These are phyloP conservation scores for Candidula unifasciata DNA, from an alignment of 2,888 invertebrate genomes.

Conservation along the genomic window DNA sequence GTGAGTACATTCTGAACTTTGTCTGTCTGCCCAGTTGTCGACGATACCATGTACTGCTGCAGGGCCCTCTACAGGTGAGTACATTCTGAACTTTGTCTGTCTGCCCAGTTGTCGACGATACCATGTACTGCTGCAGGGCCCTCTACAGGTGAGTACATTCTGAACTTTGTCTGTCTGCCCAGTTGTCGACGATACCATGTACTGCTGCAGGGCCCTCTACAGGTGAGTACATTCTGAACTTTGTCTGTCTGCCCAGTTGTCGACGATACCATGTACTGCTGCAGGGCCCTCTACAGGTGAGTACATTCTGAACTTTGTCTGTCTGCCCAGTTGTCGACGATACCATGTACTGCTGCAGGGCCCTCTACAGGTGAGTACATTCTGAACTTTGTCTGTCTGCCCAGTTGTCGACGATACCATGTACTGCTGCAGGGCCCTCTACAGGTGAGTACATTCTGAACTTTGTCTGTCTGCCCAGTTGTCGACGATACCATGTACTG, in stretches of 20 bases:
- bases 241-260: no score
- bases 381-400: not conserved
- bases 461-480: no score
- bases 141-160: conserved; percentile 79
- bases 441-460: conserved; percentile 63
- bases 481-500: no score
- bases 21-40: no score
- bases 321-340: no score
- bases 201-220: conserved; percentile 88
- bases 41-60: no score
- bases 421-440: conserved; percentile 89
- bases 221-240: conserved; percentile 28
- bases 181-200: no score
- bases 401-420: no score
- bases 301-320: not conserved
- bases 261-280: no score
- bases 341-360: conserved; percentile 89
- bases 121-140: conserved; percentile 89
- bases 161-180: not conserved
- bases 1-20: conserved; percentile 16
- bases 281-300: conserved; percentile 84
- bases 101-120: no score
- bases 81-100: not conserved
- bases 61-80: conserved; percentile 83
- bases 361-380: conserved; percentile 80